phyloP scores from a whole-genome alignment of 1,140 invertebrate species.

The Theocolax elegans region DNA sequence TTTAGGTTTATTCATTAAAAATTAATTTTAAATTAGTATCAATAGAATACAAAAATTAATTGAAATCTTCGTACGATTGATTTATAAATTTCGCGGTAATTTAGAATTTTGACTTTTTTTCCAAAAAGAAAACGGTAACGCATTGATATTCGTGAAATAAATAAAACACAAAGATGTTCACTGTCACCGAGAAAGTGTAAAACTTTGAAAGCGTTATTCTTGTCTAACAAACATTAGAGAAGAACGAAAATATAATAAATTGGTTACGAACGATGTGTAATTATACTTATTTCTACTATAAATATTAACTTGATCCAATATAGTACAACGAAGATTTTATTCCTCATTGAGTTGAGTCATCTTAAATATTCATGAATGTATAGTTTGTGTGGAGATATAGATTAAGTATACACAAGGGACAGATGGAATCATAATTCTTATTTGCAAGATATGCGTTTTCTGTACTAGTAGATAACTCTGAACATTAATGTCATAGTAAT shows the following conservation, averaged over 20 bases:
- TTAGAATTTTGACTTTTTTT: too few relatives aligned
- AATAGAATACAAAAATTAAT: constrained; percentile 14
- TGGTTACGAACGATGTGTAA: constrained; percentile 39
- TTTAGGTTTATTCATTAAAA: too few relatives aligned
- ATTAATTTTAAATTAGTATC: too few relatives aligned
- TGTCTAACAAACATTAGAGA: constrained; percentile 9
- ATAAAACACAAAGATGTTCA: too few relatives aligned
- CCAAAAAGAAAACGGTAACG: too few relatives aligned
- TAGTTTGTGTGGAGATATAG: constrained; percentile 15
- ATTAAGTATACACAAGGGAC: constrained; percentile 30
- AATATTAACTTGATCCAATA: not conserved
- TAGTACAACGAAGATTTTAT: constrained; percentile 9
- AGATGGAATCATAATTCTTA: constrained; percentile 32
- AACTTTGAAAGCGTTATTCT: constrained; percentile 23
- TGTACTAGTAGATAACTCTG: too few relatives aligned
- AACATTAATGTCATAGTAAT: too few relatives aligned
- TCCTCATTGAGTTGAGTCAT: too few relatives aligned
- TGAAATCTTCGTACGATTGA: not conserved
- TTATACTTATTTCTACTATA: constrained; percentile 7
- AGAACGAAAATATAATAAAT: constrained; percentile 35
- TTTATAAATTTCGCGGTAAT: not conserved
- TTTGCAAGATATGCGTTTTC: constrained; percentile 2
- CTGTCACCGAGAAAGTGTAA: too few relatives aligned
- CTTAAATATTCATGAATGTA: too few relatives aligned
- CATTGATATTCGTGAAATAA: too few relatives aligned